Evolutionary conservation across 1,140 invertebrate genomes (phyloP).

Genomic region (Hycleus cichorii): DNA sequence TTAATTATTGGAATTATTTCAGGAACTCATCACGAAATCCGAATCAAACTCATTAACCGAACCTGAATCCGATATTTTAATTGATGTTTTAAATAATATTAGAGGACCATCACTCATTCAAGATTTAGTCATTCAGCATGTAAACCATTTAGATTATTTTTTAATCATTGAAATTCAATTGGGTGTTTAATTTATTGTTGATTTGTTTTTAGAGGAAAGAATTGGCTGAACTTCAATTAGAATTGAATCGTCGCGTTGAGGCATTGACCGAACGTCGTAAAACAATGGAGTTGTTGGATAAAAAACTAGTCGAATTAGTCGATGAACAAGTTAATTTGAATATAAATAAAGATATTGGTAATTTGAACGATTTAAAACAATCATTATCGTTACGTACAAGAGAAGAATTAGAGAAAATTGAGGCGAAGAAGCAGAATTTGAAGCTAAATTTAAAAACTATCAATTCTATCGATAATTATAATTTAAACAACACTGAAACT

Average conservation of each 20-base stretch:
- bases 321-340: slow-evolving; percentile 41
- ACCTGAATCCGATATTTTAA: slow-evolving; percentile 33
- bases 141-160: slow-evolving; percentile 38
- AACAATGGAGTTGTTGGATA: slow-evolving; percentile 55
- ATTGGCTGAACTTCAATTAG: slow-evolving; percentile 54
- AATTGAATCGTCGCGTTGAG: slow-evolving; percentile 53
- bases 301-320: slow-evolving; percentile 49
- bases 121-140: slow-evolving; percentile 56
- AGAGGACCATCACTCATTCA: slow-evolving; percentile 51
- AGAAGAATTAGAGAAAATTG: slow-evolving; percentile 43
- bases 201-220: slow-evolving; percentile 43
- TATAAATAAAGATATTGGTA: slow-evolving; percentile 16
- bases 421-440: slow-evolving; percentile 44
- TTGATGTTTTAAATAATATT: slow-evolving; percentile 35
- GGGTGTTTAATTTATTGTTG: neutral
- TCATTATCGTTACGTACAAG: slow-evolving; percentile 43
- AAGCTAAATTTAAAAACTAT: slow-evolving; percentile 39
- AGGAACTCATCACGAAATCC: slow-evolving; percentile 34
- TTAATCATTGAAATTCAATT: too few relatives aligned
- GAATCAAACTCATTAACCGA: slow-evolving; percentile 28
- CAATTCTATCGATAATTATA: slow-evolving; percentile 32
- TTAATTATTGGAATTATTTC: slow-evolving; percentile 16
- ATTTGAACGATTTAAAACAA: slow-evolving; percentile 43
- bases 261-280: slow-evolving; percentile 53
- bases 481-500: slow-evolving; percentile 22